Conservation (phyloP, 2,888 invertebrate species). For the Acronicta leporina region DNA sequence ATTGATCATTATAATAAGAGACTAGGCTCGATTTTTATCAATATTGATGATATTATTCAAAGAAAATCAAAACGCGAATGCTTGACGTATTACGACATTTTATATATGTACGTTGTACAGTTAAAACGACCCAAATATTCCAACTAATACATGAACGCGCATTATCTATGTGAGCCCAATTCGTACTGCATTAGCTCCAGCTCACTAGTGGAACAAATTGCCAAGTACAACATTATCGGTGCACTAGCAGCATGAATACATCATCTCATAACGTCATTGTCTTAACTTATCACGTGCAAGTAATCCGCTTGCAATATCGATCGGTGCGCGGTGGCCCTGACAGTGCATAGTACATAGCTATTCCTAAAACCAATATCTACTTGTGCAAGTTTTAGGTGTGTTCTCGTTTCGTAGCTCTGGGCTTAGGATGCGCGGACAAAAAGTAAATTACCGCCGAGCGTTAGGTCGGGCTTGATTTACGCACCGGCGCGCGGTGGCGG, state of each 20-base stretch:
- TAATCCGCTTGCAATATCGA: conserved; percentile 4
- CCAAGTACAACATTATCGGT: neutral
- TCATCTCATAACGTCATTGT: neutral
- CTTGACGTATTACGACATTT: too few relatives aligned
- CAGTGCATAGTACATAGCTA: neutral
- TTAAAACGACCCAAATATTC: too few relatives aligned
- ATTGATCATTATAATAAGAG: too few relatives aligned
- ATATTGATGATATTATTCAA: too few relatives aligned
- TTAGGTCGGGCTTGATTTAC: conserved; percentile 37
- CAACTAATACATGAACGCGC: too few relatives aligned
- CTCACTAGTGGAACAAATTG: conserved; percentile 2
- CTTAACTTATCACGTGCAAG: neutral
- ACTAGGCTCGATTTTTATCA: too few relatives aligned
- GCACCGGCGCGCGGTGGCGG: neutral
- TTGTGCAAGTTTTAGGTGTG: neutral
- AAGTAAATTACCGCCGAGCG: conserved; percentile 28
- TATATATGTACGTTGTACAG: too few relatives aligned
- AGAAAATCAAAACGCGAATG: too few relatives aligned
- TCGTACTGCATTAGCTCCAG: neutral
- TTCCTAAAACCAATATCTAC: neutral
- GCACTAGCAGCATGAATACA: neutral
- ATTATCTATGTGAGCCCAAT: neutral
- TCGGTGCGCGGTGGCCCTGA: neutral
- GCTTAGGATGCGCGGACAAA: conserved; percentile 21
- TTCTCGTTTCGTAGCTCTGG: conserved; percentile 12